Percentiles rank a stretch among this genome's conserved stretches.
phyloP scores from a whole-genome alignment of 2,888 invertebrate species.

The Drosophila atripex region DNA sequence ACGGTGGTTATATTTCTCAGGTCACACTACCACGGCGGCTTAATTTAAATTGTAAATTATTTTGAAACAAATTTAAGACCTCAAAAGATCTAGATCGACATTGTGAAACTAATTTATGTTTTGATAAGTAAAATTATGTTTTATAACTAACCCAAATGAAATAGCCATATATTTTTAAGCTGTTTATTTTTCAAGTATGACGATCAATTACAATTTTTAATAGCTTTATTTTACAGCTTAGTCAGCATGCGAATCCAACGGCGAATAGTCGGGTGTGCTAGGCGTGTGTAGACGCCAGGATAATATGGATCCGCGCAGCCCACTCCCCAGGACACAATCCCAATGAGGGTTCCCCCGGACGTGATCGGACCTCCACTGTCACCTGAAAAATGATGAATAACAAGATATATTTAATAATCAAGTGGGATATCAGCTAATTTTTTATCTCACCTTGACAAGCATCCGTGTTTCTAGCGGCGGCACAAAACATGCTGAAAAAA shows the following conservation, averaged over 20 bases:
- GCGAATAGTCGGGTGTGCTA: slow-evolving; percentile 77
- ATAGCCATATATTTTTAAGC: no score
- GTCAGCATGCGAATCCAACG: slow-evolving; percentile 78
- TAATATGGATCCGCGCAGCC: slow-evolving; percentile 82
- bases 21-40: background rate
- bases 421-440: background rate
- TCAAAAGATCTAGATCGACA: background rate
- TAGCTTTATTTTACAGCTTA: slow-evolving; percentile 60
- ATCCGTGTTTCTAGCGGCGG: slow-evolving; percentile 78
- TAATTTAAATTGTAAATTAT: background rate
- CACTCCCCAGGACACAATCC: slow-evolving; percentile 82
- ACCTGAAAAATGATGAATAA: slow-evolving; percentile 32
- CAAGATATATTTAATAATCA: slow-evolving; percentile 1
- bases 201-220: background rate
- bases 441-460: slow-evolving; percentile 79
- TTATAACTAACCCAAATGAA: background rate
- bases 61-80: background rate
- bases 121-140: no score
- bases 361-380: slow-evolving; percentile 82
- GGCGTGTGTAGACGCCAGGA: slow-evolving; percentile 81
- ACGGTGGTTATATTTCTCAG: background rate
- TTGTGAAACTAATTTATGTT: background rate
- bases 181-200: no score
- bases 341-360: slow-evolving; percentile 72
- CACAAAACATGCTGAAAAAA: slow-evolving; percentile 80